Base-by-base conservation (phyloP, 2,888 invertebrate genomes). In the Cephus runcator region DNA sequence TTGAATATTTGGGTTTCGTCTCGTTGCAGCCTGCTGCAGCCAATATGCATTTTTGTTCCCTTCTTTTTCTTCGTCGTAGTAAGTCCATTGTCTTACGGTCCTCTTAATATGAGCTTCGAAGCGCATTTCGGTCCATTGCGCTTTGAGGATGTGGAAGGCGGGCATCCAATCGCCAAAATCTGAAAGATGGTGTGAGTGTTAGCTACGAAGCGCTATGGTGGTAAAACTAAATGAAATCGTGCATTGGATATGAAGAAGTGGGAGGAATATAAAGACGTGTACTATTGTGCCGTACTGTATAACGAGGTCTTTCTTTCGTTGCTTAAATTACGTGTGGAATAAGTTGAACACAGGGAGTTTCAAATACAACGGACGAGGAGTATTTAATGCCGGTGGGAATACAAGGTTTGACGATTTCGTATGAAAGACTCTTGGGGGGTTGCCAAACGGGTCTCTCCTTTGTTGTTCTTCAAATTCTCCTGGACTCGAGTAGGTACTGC, bases 171-270 rank as follows among this genome's bases (percentile, higher is more conserved):
- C 35, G 79, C 31, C 79, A 76, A 81, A 82, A 90, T 87, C 90
- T 91, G 84, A 86, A 90, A 89, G 85, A 74, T 35, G 86, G 87
- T 90, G 91, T 91, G 91, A 91, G 91, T 82, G 89, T 91, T 90
- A 91, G 88, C 89, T 88, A 91, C 88, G 86, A 89, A 89, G 79
- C 81, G 71, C 23, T 34, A 34, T 56, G 56, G 15, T 4, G 35
- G 33, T 34, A 31, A 73, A 33, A 73, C 30, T 34, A 15, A 73
- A 9, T 23, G 56, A 75, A 75, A 71, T 71, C 71, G 71, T 71
- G 71, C 71, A 71, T 71, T 31, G 31, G 71, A 56, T 56, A 56
- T 56, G 23, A 56, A 23, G 23, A 56, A 56, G 56, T 56, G 9
- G 56, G 23, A 56, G 56, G 56, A 56, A 23, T 23, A 23, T 56